Conservation (phyloP, 2,888 invertebrate species). For the Acleris sparsana region DNA sequence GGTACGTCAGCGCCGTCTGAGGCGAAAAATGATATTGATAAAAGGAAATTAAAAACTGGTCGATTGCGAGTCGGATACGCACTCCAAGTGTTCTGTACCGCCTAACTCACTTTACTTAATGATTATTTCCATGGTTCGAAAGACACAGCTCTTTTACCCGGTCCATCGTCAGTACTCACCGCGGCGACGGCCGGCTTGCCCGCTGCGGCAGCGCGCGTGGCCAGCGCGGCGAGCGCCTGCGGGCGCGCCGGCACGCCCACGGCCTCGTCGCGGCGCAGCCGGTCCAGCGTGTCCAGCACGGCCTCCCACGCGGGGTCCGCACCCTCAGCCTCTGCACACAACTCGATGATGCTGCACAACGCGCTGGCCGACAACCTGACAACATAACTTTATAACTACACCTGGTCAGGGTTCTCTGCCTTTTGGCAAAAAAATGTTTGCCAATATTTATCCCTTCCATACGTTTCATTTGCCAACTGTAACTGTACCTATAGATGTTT, state of each 20-base stretch:
- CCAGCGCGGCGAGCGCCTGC: constrained; percentile 52
- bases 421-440: no score
- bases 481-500: no score
- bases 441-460: no score
- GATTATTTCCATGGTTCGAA: no score
- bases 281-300: constrained; percentile 53
- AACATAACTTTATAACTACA: no score
- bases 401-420: no score
- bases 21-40: not conserved
- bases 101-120: no score
- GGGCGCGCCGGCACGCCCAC: constrained; percentile 61
- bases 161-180: constrained; percentile 49
- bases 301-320: constrained; percentile 58
- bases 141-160: no score
- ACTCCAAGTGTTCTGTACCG: no score
- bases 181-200: constrained; percentile 67
- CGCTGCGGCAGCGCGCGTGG: constrained; percentile 54
- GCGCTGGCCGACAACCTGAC: constrained; percentile 68
- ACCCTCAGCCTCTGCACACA: constrained; percentile 62
- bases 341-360: constrained; percentile 62
- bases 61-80: no score
- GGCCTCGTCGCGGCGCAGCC: constrained; percentile 55
- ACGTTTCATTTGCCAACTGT: no score
- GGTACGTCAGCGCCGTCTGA: constrained; percentile 67
- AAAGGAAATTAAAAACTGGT: not conserved